Evolutionary conservation across 2,888 invertebrate species (phyloP), one percentile per base, ranked within the genome.

Genomic region (Drosophila differens): DNA sequence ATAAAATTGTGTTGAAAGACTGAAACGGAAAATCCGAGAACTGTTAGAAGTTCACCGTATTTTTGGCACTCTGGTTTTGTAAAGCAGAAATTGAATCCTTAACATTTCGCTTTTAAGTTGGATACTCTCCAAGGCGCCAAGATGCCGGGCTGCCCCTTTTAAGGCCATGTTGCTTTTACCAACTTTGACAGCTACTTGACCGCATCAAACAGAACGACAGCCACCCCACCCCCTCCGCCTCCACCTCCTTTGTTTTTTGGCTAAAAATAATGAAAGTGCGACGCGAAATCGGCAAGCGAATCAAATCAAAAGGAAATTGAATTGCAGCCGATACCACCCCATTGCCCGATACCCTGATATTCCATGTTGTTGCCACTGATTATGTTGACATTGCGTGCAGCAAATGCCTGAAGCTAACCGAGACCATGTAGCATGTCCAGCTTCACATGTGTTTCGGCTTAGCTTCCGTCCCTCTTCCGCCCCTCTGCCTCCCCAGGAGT

Each of bases 371-470:
- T 76, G 61, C 54, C 71, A 63, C 61, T 75, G 69, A 83, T 85
- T 79, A 85, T 81, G 83, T 86, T 85, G 87, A 85, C 89, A 89
- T 84, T 86, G 87, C 80, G 84, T 89, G 84, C 82, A 86, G 75
- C 82, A 82, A 82, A 73, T 76, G 79, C 72, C 61, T 55, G 66
- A 51, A 79, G 79, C 65, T 22, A 14, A 1, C n/a, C 37, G 6
- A 39, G 28, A 37, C 37, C 28, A 30, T 57, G 58, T 61, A 47
- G 37, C 69, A 64, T 64, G 76, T 69, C 69, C 71, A 71, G 60
- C 70, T 41, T 37, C 58, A 58, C 52, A 44, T 61, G 54, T 57
- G 57, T 49, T 57, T 39, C 35, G 37, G n/a, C n/a, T 33, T 55
- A 57, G 30, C 47, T 22, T 0, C 19, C 35, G 10, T 39, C n/a